Conservation (phyloP, 2,797 vertebrate species). For the Pelobates cultripes region DNA sequence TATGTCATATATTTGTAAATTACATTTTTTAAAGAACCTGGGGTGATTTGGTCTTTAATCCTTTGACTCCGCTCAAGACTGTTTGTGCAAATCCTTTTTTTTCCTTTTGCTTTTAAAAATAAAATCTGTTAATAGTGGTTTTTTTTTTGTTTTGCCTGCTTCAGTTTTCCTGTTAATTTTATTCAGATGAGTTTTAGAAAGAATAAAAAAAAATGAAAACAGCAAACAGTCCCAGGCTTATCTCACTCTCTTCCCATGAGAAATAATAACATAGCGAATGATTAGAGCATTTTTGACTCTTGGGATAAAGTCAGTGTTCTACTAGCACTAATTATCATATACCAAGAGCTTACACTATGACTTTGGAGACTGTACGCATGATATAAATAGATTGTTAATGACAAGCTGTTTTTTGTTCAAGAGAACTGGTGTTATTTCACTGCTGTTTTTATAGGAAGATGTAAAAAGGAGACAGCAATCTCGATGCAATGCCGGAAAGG, state of each 20-base stretch:
- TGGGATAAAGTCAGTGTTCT: slow-evolving; percentile 62
- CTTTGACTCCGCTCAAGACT: not conserved
- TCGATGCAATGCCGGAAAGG: slow-evolving; percentile 52
- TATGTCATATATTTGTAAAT: too few relatives aligned
- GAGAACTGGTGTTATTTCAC: slow-evolving; percentile 61
- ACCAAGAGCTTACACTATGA: slow-evolving; percentile 63
- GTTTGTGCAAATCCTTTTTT: not conserved
- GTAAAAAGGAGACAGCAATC: slow-evolving; percentile 59
- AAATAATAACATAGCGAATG: slow-evolving; percentile 65
- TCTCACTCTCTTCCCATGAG: slow-evolving; percentile 49
- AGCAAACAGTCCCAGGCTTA: slow-evolving; percentile 58
- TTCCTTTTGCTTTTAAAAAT: not conserved
- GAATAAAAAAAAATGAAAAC: slow-evolving; percentile 31
- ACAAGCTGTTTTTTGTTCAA: slow-evolving; percentile 62
- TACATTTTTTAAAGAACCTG: too few relatives aligned
- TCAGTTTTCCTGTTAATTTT: slow-evolving; percentile 52
- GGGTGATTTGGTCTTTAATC: too few relatives aligned
- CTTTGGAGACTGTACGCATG: slow-evolving; percentile 62
- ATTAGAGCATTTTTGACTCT: slow-evolving; percentile 66
- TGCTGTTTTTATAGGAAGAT: slow-evolving; percentile 58
- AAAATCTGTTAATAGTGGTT: not conserved
- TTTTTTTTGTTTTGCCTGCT: not conserved
- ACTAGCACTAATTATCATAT: slow-evolving; percentile 67
- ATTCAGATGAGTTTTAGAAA: slow-evolving; percentile 44
- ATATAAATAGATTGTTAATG: slow-evolving; percentile 71